These are phyloP conservation scores for Bombus difficillimus DNA, from an alignment of 1,140 invertebrate species.

Conservation along the genomic window DNA sequence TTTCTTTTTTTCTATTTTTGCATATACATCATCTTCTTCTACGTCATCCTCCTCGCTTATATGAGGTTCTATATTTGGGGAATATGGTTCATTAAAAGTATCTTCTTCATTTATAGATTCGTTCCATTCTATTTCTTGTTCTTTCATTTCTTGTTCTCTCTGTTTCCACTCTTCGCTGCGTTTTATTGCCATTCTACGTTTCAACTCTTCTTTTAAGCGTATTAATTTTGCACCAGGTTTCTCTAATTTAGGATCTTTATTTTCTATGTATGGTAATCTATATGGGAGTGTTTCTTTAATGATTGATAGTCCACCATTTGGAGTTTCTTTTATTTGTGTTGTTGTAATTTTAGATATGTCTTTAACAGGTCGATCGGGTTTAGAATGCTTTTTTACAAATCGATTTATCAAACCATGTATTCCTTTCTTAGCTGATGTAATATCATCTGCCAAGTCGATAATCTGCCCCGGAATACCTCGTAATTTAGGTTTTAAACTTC, in stretches of 20 bases:
- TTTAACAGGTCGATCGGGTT: slow-evolving; percentile 80
- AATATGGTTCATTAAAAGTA: slow-evolving; percentile 63
- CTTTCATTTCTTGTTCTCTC: slow-evolving; percentile 75
- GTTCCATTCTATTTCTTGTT: slow-evolving; percentile 67
- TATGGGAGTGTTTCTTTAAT: slow-evolving; percentile 73
- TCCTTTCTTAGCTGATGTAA: slow-evolving; percentile 80
- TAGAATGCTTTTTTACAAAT: slow-evolving; percentile 84
- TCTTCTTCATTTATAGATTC: slow-evolving; percentile 48
- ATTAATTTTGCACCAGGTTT: slow-evolving; percentile 86
- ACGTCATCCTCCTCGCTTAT: slow-evolving; percentile 71
- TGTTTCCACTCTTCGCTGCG: slow-evolving; percentile 86
- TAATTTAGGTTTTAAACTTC: slow-evolving; percentile 82
- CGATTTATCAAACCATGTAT: slow-evolving; percentile 85
- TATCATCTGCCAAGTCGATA: slow-evolving; percentile 84
- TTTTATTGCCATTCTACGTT: slow-evolving; percentile 85
- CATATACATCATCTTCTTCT: slow-evolving; percentile 70
- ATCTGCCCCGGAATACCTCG: slow-evolving; percentile 84
- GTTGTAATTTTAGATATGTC: slow-evolving; percentile 80
- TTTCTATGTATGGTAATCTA: slow-evolving; percentile 67
- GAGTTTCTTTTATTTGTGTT: slow-evolving; percentile 76
- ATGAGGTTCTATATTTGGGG: slow-evolving; percentile 57
- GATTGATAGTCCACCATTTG: slow-evolving; percentile 67
- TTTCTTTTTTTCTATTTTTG: slow-evolving; percentile 67
- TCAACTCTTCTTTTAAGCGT: slow-evolving; percentile 85
- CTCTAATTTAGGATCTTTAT: slow-evolving; percentile 73